Conservation (phyloP, 2,797 vertebrate species). For the Phyllotis vaccarum region DNA sequence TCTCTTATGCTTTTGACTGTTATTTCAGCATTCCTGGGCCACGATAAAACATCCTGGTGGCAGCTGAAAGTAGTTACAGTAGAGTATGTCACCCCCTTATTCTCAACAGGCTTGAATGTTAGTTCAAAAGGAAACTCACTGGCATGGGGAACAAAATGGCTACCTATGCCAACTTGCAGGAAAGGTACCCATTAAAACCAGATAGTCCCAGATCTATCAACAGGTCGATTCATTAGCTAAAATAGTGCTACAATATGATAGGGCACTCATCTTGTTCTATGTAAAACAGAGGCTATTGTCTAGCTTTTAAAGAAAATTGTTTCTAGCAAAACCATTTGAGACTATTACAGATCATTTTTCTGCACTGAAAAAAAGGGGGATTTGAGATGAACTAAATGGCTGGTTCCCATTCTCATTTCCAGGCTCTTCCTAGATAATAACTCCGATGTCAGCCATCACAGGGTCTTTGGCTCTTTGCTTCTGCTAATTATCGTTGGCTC, state of each 20-base stretch:
- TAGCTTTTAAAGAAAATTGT: too few relatives aligned
- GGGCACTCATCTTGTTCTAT: neutral
- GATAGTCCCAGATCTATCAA: neutral
- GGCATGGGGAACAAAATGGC: neutral
- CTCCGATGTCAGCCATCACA: too few relatives aligned
- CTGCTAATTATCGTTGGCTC: too few relatives aligned
- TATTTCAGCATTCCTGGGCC: neutral
- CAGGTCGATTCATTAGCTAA: neutral
- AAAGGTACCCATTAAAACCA: neutral
- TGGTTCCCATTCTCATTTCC: too few relatives aligned
- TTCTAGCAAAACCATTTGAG: too few relatives aligned
- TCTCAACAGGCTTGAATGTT: neutral
- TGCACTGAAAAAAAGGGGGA: too few relatives aligned
- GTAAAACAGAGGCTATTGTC: neutral
- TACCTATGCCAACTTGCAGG: neutral
- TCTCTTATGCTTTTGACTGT: neutral
- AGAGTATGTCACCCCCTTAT: neutral
- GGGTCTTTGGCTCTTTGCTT: too few relatives aligned
- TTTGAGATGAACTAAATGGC: too few relatives aligned
- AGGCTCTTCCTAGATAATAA: too few relatives aligned
- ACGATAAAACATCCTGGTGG: neutral
- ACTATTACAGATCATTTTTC: too few relatives aligned
- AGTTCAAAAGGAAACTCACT: neutral
- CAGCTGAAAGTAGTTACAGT: neutral
- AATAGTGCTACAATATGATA: neutral